phyloP scores from a whole-genome alignment of 1,140 invertebrate genomes.

The Pachypeltis micranthus region DNA sequence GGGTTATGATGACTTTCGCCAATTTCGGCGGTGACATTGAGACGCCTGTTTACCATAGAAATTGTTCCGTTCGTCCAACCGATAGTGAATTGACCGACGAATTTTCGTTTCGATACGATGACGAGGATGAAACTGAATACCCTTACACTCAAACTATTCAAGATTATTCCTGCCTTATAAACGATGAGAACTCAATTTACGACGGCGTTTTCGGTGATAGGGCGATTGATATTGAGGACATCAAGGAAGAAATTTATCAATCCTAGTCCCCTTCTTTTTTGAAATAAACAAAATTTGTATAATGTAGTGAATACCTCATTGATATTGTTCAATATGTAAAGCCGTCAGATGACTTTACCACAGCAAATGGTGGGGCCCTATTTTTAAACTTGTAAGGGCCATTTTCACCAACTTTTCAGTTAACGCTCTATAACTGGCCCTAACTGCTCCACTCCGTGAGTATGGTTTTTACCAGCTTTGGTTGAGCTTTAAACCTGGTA shows the following conservation, averaged over 20 bases:
- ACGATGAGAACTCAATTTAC: slow-evolving; percentile 13
- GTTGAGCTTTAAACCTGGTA: too few species aligned
- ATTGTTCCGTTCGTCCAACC: not conserved
- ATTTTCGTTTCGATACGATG: slow-evolving; percentile 7
- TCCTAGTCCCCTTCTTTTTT: too few species aligned
- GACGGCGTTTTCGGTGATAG: slow-evolving; percentile 6
- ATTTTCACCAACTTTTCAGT: too few species aligned
- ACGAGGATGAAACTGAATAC: slow-evolving; percentile 12
- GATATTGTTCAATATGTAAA: too few species aligned
- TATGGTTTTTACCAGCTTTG: too few species aligned
- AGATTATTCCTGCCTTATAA: slow-evolving; percentile 12
- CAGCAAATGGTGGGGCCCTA: too few species aligned
- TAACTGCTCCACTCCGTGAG: too few species aligned
- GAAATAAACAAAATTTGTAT: too few species aligned
- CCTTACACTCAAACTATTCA: not conserved
- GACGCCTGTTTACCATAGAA: slow-evolving; percentile 1
- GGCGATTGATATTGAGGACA: not conserved
- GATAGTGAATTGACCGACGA: slow-evolving; percentile 8
- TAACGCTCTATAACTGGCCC: too few species aligned
- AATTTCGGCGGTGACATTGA: not conserved
- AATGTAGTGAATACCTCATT: too few species aligned
- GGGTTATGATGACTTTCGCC: not conserved
- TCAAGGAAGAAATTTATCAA: not conserved
- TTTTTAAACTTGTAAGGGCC: too few species aligned
- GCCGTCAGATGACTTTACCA: too few species aligned